Evolutionary conservation across 2,888 invertebrate genomes (phyloP), one percentile per base, ranked within the genome.

Genomic region (Ernsta delagoae): DNA sequence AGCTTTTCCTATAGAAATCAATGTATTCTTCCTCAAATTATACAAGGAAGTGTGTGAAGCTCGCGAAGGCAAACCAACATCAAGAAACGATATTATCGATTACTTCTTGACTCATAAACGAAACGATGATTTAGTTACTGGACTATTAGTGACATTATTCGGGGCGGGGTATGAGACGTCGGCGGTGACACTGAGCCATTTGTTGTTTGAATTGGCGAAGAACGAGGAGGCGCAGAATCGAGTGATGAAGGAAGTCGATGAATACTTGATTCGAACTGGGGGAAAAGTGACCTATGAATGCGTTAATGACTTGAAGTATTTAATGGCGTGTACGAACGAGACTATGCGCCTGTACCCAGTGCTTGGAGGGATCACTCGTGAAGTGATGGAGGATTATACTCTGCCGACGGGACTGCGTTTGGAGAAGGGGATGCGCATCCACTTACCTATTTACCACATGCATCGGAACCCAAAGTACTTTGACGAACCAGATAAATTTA

Each of bases 141-240:
- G 94, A 0, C 94, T 95, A 69, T 91, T 94, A 0, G 82, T 93
- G 8, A 74, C 92, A 0, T 94, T 95, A 57, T 88, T 86, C 41
- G 82, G 70, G 0, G 88, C 85, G 6, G 87, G 88, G 4, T 87
- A 78, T 43, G 87, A 88, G 39, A 85, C 87, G 0, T 83, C 87
- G 2, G 75, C 87, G 0, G 75, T 77, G 0, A 82, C 83, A 0
- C 70, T 81, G 16, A 77, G 78, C 4, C 79, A 79, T 36, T 75
- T 79, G 9, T 65, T 87, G 4, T 85, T 72, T 63, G 87, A 87
- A 70, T 71, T 87, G 0, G 82, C 87, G 0, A 86, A 83, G 62
- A 65, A 80, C 24, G 74, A 66, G 2, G 74, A 75, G 4, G 74
- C 65, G 0, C 83, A 83, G 59, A 63, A 72, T n/a, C 72, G 70